phyloP scores from a whole-genome alignment of 2,888 invertebrate genomes.

The Gordius sp. region DNA sequence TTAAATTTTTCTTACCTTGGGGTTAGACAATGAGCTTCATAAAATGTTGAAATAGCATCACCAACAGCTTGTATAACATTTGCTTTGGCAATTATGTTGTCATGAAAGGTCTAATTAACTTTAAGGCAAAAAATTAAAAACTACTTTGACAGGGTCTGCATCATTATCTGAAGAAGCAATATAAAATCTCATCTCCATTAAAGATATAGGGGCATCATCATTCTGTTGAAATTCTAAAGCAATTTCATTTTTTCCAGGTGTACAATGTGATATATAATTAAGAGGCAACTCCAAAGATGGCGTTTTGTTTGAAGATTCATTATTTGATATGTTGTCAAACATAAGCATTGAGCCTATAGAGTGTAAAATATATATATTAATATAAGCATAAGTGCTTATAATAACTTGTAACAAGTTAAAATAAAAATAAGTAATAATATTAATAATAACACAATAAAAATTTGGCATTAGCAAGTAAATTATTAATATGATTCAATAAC shows the following conservation, averaged over 20 bases:
- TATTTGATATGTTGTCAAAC: too few relatives aligned
- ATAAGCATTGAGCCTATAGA: constrained; percentile 21
- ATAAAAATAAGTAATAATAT: background rate
- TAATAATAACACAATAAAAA: background rate
- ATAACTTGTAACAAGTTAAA: background rate
- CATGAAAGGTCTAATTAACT: constrained; percentile 51
- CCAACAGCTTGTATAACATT: constrained; percentile 90
- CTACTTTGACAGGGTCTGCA: constrained; percentile 48
- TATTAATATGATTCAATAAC: too few relatives aligned
- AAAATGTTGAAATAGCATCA: constrained; percentile 81
- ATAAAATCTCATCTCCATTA: constrained; percentile 91
- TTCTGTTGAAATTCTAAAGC: constrained; percentile 63
- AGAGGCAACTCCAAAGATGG: constrained; percentile 84
- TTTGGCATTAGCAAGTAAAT: background rate
- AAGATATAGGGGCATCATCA: constrained; percentile 80
- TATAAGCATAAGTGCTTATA: background rate
- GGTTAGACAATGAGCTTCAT: constrained; percentile 84
- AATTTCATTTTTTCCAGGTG: constrained; percentile 85
- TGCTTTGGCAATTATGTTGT: constrained; percentile 81
- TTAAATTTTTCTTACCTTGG: constrained; percentile 43
- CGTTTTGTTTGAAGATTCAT: constrained; percentile 22
- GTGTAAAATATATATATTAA: constrained; percentile 10
- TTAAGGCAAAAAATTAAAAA: background rate
- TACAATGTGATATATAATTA: constrained; percentile 76
- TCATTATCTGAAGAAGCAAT: constrained; percentile 62